Conservation (phyloP, 2,888 invertebrate genomes). For the Parelbella ahira region DNA sequence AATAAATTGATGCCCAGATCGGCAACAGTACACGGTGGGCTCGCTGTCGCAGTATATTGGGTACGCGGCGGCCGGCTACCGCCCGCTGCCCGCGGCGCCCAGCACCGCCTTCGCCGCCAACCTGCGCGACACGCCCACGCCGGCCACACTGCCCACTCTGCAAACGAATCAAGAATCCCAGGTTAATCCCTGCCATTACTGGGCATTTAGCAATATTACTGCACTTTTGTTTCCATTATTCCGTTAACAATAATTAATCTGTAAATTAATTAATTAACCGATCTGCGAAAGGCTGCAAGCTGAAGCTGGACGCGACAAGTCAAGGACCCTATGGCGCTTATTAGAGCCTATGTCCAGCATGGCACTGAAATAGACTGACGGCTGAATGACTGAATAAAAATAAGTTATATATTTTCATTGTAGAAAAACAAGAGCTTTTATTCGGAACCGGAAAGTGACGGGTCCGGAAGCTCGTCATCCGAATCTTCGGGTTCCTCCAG, state of each 20-base stretch:
- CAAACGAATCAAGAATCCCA: conserved; percentile 16
- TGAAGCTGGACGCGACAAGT: no score
- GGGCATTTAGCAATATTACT: no score
- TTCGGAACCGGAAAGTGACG: conserved; percentile 75
- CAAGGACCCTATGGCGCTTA: no score
- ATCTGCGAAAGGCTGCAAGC: no score
- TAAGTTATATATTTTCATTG: no score
- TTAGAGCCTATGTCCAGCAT: no score
- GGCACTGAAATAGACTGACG: no score
- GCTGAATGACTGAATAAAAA: no score
- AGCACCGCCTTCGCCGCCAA: conserved; percentile 85
- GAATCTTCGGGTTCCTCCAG: conserved; percentile 48
- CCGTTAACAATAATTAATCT: no score
- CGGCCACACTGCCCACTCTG: conserved; percentile 23
- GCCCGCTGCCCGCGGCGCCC: conserved; percentile 92
- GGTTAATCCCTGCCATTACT: no score
- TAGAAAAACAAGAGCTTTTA: conserved; percentile 84
- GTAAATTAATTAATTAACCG: no score
- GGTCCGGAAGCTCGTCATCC: conserved; percentile 49
- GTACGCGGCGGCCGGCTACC: conserved; percentile 91
- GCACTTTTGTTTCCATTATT: no score
- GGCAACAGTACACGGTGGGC: conserved; percentile 94
- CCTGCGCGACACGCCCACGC: conserved; percentile 82
- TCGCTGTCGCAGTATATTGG: conserved; percentile 97
- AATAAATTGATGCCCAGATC: conserved; percentile 81